These are phyloP conservation scores for Cloeon dipterum DNA, from an alignment of 2,888 invertebrate genomes.

Conservation along the genomic window DNA sequence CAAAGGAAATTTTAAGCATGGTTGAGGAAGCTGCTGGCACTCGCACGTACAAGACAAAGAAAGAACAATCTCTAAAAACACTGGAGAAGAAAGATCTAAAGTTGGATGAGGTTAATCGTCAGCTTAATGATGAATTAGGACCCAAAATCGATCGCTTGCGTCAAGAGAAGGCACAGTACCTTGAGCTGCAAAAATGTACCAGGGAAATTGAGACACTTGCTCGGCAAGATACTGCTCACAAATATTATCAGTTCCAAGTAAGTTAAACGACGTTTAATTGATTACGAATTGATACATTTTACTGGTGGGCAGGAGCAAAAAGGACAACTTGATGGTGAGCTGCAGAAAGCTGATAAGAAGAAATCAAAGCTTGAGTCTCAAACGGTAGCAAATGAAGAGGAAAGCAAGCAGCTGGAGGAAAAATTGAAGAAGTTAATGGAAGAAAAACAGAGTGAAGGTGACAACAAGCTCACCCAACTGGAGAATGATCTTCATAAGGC, in stretches of 20 bases:
- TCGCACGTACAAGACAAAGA: conserved; percentile 86
- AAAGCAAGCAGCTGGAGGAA: conserved; percentile 4
- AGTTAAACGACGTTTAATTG: conserved; percentile 3
- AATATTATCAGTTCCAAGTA: conserved; percentile 31
- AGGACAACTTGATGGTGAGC: neutral
- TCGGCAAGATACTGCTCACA: conserved; percentile 49
- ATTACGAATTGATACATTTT: neutral
- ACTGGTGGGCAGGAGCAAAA: conserved; percentile 2
- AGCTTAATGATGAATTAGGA: conserved; percentile 65
- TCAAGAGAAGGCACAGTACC: conserved; percentile 59
- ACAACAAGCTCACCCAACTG: neutral
- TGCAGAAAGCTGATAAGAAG: conserved; percentile 21
- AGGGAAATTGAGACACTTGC: conserved; percentile 64
- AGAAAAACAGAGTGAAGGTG: neutral
- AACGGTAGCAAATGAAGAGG: conserved; percentile 1
- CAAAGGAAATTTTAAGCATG: conserved; percentile 88
- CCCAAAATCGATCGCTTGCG: conserved; percentile 70
- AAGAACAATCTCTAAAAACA: conserved; percentile 58
- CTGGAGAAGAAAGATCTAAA: conserved; percentile 86
- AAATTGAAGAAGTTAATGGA: conserved; percentile 9
- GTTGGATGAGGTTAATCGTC: conserved; percentile 59
- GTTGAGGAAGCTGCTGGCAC: conserved; percentile 98
- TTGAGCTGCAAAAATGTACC: conserved; percentile 66
- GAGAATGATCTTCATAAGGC: neutral
- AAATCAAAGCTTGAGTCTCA: conserved; percentile 15